Conservation (phyloP, 2,113 vertebrate species). For the Papio anubis region DNA sequence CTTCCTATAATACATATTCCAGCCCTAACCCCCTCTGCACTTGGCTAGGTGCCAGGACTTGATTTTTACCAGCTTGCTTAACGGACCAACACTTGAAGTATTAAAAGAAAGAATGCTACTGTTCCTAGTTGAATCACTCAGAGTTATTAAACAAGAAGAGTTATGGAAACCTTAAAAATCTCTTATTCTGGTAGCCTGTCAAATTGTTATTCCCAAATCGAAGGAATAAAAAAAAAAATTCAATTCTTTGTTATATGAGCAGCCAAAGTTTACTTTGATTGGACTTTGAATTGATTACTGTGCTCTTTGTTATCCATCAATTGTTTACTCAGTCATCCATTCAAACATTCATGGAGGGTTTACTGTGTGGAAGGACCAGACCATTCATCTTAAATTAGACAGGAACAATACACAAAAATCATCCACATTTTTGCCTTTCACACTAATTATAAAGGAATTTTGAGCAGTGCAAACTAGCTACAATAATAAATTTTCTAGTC, state of each 20-base stretch:
- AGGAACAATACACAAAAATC: background rate
- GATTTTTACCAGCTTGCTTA: background rate
- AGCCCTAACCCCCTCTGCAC: background rate
- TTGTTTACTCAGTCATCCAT: background rate
- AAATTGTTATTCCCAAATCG: background rate
- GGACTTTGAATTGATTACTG: background rate
- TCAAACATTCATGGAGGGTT: background rate
- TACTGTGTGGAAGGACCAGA: background rate
- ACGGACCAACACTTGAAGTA: background rate
- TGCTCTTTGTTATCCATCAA: background rate
- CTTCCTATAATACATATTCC: background rate
- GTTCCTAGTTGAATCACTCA: background rate
- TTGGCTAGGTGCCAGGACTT: background rate
- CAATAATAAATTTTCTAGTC: background rate
- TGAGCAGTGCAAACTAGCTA: background rate
- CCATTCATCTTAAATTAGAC: background rate
- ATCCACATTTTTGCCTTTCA: background rate
- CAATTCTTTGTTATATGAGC: background rate
- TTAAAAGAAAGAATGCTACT: conserved; percentile 6
- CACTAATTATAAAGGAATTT: background rate
- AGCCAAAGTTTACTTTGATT: background rate
- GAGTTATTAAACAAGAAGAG: background rate
- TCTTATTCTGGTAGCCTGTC: background rate
- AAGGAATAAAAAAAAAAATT: background rate
- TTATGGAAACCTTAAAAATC: background rate